A percentile compares a stretch with the other conserved stretches of the same genome.
Evolutionary conservation across 2,113 vertebrate species (phyloP).

Genomic region (Daboia siamensis): DNA sequence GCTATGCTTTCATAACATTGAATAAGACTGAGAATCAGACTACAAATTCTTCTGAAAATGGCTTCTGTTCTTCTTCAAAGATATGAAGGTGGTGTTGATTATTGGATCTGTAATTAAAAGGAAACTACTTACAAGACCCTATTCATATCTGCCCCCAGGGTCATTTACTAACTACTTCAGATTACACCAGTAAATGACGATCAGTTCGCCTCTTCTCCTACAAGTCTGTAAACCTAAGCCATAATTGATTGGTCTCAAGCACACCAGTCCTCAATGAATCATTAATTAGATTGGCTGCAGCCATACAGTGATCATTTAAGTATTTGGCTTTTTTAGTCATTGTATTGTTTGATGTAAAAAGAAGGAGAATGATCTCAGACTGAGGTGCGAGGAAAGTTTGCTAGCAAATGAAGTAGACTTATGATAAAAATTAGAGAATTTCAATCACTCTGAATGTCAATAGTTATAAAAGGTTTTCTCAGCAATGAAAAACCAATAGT

Average conservation of each 20-base stretch:
- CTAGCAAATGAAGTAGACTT: neutral
- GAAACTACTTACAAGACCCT: neutral
- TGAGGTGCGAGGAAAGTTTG: neutral
- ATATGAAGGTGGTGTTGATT: neutral
- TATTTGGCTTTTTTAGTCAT: neutral
- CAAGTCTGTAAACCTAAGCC: neutral
- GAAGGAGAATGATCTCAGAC: neutral
- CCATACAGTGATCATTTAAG: neutral
- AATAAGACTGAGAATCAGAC: neutral
- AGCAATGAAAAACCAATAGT: neutral
- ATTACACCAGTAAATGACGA: neutral
- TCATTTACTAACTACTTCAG: neutral
- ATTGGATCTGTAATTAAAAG: neutral
- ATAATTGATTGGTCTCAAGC: neutral
- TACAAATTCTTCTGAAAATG: neutral
- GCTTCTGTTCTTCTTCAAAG: neutral
- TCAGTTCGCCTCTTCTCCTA: neutral
- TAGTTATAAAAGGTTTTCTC: neutral
- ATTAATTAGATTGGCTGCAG: neutral
- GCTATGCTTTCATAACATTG: neutral
- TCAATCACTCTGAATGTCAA: neutral
- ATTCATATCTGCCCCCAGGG: neutral
- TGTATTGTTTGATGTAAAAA: neutral
- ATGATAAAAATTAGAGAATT: neutral
- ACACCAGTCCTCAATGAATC: neutral